Base-by-base conservation (phyloP, 1,140 invertebrate genomes). In the Calliopsis andreniformis region DNA sequence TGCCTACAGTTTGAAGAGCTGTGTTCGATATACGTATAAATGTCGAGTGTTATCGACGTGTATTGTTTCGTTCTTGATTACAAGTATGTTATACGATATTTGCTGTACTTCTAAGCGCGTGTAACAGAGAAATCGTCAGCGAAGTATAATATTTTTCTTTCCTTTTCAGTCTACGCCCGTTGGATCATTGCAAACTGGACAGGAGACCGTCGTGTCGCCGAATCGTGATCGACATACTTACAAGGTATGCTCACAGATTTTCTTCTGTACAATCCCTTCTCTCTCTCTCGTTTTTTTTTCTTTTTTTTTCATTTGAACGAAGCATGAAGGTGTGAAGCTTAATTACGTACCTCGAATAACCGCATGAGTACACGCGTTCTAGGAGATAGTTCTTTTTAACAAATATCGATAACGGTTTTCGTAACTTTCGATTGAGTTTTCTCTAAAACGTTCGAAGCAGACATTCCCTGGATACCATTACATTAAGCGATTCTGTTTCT, bases 171-270 rank as follows among this genome's bases (percentile, higher is more conserved):
- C 97, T 77, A 98, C 97, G 69, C 97, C 97, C 67, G 96, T 98
- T 87, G 97, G 96, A 87, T 98, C 97, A 56, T 93, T 98, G 85
- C 96, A 97, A 93, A 97, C 96, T 79, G 96, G 95, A 84, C 97
- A 98, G 88, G 97, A 98, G 93, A 95, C 97, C 68, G 94, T 98
- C 71, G 95, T 97, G 83, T 98, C 97, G 86, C 97, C 97, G 73
- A 97, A 97, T 93, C 94, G 96, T 88, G 97, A 97, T 92, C 93
- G 96, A 90, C 95, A 96, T 93, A 94, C 95, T 89, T 94, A 95
- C 89, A 97, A 97, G 96, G 96, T 96, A 94, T 93, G 87, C 86
- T n/a, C n/a, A n/a, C n/a, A n/a, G n/a, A n/a, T n/a, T n/a, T n/a
- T n/a, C n/a, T n/a, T n/a, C n/a, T n/a, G n/a, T n/a, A n/a, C n/a